Evolutionary conservation across 92 coral and sea anemone genomes (phyloP), one percentile per base, ranked within the genome.

Genomic region (Palythoa heliodiscus): DNA sequence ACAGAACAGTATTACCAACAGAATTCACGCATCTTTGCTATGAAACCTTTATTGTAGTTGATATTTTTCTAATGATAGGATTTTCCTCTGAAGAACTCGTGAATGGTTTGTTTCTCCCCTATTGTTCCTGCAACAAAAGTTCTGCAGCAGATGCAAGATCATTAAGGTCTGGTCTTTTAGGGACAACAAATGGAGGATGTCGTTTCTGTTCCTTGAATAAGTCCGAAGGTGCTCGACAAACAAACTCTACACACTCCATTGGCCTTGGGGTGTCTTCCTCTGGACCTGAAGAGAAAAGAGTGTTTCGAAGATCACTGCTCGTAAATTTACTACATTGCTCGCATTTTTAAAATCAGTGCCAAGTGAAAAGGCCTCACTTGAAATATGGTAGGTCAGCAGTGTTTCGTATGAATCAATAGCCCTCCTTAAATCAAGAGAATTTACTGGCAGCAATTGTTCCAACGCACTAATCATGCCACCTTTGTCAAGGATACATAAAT

Each of bases 181-280:
- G 98, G 16, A 86, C 70, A 15, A 97, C 94, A 88, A 97, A 97
- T 19, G 99, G 98, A 40, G 98, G 93, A 68, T 97, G 99, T 20
- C 91, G 88, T 86, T 92, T 88, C 19, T 77, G 89, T 20, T 93
- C 93, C 82, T 97, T 94, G 63, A 97, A 97, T n/a, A 97, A 86
- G 77, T 97, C 98, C 39, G 95, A 91, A 3, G 99, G 98, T 29
- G 99, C 99, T 69, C 99, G 91, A 43, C 99, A 97, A 76, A 97
- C 99, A 93, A 97, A 97, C 73, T 97, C 99, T 78, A 97, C 89
- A 71, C 99, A 97, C 35, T 94, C 99, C 99, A 97, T 94, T 8
- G 99, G 88, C 43, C 99, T 91, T 12, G 99, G 99, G 12, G 89
- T 80, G 86, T 97, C 99, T 72, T 97, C 99, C 43, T 97, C 99